phyloP scores from a whole-genome alignment of 2,113 vertebrate species.

The Corythornis vintsioides region DNA sequence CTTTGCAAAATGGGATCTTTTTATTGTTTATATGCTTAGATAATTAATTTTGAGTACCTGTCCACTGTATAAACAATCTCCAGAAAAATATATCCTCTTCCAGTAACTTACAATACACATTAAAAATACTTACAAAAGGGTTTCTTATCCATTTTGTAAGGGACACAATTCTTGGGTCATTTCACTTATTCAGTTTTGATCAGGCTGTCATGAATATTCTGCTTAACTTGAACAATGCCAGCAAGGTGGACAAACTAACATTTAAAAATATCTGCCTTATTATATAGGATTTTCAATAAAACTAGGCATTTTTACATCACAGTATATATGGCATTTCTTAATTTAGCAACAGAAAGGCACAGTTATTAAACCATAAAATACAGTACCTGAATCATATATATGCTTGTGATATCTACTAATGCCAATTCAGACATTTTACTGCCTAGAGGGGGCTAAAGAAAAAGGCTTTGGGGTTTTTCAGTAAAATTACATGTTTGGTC shows the following conservation, averaged over 20 bases:
- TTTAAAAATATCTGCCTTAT: conserved; percentile 69
- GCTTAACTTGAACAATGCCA: conserved; percentile 38
- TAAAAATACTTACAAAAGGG: conserved; percentile 76
- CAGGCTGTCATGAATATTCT: conserved; percentile 17
- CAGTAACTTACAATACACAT: conserved; percentile 65
- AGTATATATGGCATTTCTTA: conserved; percentile 79
- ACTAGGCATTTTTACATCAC: conserved; percentile 71
- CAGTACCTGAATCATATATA: conserved; percentile 74
- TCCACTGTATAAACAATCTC: conserved; percentile 70
- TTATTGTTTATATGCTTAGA: conserved; percentile 51
- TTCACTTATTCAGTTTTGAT: conserved; percentile 45
- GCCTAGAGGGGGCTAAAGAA: conserved; percentile 38
- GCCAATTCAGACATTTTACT: conserved; percentile 64
- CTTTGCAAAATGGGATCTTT: conserved; percentile 6
- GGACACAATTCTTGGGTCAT: conserved; percentile 43
- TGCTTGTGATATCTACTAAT: conserved; percentile 23
- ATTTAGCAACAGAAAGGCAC: conserved; percentile 83
- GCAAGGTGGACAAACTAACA: not conserved
- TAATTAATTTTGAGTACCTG: conserved; percentile 46
- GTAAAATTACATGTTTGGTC: conserved; percentile 73
- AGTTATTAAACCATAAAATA: conserved; percentile 77
- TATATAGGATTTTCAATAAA: conserved; percentile 54
- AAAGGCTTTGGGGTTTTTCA: not conserved
- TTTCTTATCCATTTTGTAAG: conserved; percentile 54
- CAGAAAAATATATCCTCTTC: conserved; percentile 76